Evolutionary conservation across 2,113 vertebrate species (phyloP).

Genomic region (Hymenochirus boettgeri): DNA sequence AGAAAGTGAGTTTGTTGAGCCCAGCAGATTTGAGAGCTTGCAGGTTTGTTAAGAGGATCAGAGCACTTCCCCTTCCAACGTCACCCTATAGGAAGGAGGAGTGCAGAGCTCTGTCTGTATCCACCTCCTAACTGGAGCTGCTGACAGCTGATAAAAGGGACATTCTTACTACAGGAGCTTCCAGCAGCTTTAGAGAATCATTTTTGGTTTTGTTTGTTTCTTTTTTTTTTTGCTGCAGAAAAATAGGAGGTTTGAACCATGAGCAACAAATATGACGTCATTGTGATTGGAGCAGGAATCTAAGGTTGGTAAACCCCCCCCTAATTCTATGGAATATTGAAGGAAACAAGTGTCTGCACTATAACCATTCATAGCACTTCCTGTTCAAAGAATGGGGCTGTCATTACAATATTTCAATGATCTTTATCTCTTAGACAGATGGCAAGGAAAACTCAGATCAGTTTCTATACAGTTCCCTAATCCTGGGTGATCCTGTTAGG

Average conservation of each 20-base stretch:
- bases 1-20: not conserved
- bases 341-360: too few species aligned
- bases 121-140: conserved; percentile 20
- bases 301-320: conserved; percentile 71
- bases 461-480: conserved; percentile 27
- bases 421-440: too few species aligned
- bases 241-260: conserved; percentile 55
- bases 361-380: too few species aligned
- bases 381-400: too few species aligned
- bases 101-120: not conserved
- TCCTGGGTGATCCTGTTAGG: conserved; percentile 33
- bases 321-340: too few species aligned
- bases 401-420: too few species aligned
- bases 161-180: conserved; percentile 20
- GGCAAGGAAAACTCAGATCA: too few species aligned
- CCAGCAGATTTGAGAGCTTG: conserved; percentile 24
- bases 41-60: conserved; percentile 39
- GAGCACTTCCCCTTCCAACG: conserved; percentile 6
- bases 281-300: conserved; percentile 87
- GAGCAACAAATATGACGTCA: conserved; percentile 78
- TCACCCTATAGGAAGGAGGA: conserved; percentile 25
- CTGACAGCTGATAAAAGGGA: conserved; percentile 38
- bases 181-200: conserved; percentile 5
- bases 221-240: not conserved
- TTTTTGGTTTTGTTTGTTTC: too few species aligned